phyloP scores from a whole-genome alignment of 2,113 vertebrate genomes.

The Choloepus hoffmanni region DNA sequence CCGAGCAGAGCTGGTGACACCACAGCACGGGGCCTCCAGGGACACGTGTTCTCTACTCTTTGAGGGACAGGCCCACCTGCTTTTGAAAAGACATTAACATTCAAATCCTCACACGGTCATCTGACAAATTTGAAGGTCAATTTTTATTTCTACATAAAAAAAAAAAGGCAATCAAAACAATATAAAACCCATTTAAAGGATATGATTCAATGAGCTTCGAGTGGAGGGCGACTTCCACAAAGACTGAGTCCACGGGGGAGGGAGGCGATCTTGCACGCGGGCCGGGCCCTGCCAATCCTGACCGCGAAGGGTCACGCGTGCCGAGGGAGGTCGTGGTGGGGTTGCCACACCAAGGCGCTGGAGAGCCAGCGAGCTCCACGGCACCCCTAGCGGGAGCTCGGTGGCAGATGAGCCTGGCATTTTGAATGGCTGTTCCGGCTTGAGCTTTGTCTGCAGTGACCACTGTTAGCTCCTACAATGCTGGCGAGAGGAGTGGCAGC shows the following conservation, averaged over 20 bases:
- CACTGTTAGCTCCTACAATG: conserved; percentile 38
- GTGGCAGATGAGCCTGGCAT: conserved; percentile 12
- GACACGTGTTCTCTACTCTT: conserved; percentile 62
- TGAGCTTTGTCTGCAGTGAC: not conserved
- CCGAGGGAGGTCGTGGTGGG: not conserved
- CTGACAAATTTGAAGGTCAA: conserved; percentile 82
- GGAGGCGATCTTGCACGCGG: conserved; percentile 53
- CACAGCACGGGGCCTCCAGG: not conserved
- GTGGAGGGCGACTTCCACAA: conserved; percentile 68
- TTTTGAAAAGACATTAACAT: conserved; percentile 73
- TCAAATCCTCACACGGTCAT: conserved; percentile 74
- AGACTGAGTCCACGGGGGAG: conserved; percentile 65
- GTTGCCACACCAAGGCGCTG: conserved; percentile 8
- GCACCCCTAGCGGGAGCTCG: conserved; percentile 31
- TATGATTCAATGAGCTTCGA: conserved; percentile 72
- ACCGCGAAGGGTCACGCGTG: not conserved
- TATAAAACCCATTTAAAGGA: conserved; percentile 82
- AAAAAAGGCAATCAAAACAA: conserved; percentile 81
- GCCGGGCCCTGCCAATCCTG: not conserved
- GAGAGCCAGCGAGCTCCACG: not conserved
- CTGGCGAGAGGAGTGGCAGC: not conserved
- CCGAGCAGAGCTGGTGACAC: not conserved
- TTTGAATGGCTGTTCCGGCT: conserved; percentile 54
- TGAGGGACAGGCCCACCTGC: conserved; percentile 65
- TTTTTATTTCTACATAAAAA: conserved; percentile 75